Percentiles rank a stretch among this genome's conserved stretches.
Conservation (phyloP, 2,797 vertebrate species). For the Bryconaethiops microstoma region DNA sequence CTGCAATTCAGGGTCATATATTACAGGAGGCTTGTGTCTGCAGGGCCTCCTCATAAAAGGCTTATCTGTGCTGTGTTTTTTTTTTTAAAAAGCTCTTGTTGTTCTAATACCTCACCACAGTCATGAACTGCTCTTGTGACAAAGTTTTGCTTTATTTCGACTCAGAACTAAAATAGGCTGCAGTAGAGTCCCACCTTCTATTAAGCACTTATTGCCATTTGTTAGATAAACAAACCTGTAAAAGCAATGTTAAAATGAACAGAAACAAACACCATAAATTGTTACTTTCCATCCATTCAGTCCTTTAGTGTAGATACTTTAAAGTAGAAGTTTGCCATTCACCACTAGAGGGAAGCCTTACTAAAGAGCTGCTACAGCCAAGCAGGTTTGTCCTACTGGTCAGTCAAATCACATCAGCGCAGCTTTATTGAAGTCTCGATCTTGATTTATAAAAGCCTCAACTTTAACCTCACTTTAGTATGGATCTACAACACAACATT, state of each 20-base stretch:
- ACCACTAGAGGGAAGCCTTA: neutral
- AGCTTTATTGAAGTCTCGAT: neutral
- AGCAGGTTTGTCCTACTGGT: neutral
- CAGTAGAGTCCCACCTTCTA: neutral
- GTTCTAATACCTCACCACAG: conserved; percentile 2
- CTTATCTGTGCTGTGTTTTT: neutral
- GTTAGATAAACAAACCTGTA: neutral
- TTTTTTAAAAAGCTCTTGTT: conserved; percentile 24
- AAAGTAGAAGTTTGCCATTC: too few relatives aligned
- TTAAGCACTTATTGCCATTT: neutral
- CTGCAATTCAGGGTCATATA: conserved; percentile 23
- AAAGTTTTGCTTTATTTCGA: neutral
- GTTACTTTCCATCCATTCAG: too few relatives aligned
- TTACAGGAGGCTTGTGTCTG: conserved; percentile 3
- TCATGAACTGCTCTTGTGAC: conserved; percentile 11
- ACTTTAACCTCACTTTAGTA: neutral
- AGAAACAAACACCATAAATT: neutral
- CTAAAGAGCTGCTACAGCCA: neutral
- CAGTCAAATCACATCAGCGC: neutral
- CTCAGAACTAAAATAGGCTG: neutral
- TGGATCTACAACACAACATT: neutral
- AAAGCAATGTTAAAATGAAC: neutral
- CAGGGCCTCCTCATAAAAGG: conserved; percentile 25
- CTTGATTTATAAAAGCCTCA: neutral
- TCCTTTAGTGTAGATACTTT: too few relatives aligned